phyloP scores from a whole-genome alignment of 2,797 vertebrate genomes.

The Dryobates pubescens region DNA sequence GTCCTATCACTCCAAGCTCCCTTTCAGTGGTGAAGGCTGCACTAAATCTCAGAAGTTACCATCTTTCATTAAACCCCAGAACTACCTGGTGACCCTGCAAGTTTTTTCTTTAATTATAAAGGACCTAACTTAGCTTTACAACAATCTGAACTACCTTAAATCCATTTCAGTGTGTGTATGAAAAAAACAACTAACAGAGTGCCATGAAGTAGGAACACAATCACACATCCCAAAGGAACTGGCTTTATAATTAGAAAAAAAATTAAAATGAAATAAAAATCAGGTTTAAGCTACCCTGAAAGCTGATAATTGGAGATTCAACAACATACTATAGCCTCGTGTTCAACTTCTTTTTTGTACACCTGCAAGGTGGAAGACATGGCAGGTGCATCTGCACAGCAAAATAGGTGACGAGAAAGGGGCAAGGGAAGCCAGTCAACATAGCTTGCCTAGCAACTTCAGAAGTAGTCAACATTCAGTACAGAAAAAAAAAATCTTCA shows the following conservation, averaged over 20 bases:
- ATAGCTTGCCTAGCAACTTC: neutral
- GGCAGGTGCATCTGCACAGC: too few relatives aligned
- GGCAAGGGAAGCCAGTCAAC: neutral
- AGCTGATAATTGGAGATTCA: neutral
- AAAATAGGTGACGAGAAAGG: accelerated
- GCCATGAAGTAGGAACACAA: neutral
- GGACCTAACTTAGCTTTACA: neutral
- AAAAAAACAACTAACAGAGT: neutral
- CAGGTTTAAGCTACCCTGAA: neutral
- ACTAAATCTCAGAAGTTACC: neutral
- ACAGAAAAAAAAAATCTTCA: neutral
- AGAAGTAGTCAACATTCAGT: neutral
- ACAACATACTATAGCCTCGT: neutral
- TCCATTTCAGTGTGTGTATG: accelerated
- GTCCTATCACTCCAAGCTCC: neutral
- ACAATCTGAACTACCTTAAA: neutral
- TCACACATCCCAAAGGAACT: neutral
- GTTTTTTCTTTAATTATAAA: neutral
- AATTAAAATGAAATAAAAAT: neutral
- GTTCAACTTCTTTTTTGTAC: neutral
- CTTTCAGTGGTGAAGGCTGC: neutral
- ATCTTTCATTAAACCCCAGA: neutral
- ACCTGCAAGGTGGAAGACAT: neutral
- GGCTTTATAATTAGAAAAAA: neutral
- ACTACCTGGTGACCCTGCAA: neutral